Evolutionary conservation across 1,140 invertebrate species (phyloP).

Genomic region (Carposina sasakii): DNA sequence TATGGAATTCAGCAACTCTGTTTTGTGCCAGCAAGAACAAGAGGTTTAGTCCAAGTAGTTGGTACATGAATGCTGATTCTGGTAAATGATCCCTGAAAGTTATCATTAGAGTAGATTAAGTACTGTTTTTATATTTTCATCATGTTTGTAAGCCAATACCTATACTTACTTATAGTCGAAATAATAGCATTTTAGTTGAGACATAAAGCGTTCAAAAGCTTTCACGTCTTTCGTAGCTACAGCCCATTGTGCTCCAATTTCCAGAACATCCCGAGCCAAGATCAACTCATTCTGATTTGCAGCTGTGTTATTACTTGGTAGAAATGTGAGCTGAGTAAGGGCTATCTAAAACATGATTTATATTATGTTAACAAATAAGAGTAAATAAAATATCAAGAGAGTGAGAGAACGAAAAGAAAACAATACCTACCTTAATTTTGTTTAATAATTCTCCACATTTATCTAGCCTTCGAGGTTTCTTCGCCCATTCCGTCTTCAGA

Average conservation of each 20-base stretch:
- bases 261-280: conserved; percentile 91
- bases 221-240: conserved; percentile 93
- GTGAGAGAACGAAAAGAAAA: conserved; percentile 32
- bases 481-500: conserved; percentile 83
- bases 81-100: conserved; percentile 81
- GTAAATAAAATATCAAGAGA: conserved; percentile 16
- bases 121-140: too few relatives aligned
- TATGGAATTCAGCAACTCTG: conserved; percentile 98
- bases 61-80: conserved; percentile 96
- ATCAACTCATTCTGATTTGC: conserved; percentile 90
- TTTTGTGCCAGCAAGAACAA: conserved; percentile 97
- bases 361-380: conserved; percentile 17
- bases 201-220: conserved; percentile 96
- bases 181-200: conserved; percentile 97
- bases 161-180: conserved; percentile 94
- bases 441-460: conserved; percentile 82
- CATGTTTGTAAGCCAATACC: too few relatives aligned
- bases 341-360: conserved; percentile 77
- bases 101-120: too few relatives aligned
- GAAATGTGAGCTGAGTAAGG: conserved; percentile 87
- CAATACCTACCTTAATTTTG: conserved; percentile 79
- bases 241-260: conserved; percentile 97
- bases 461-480: conserved; percentile 78
- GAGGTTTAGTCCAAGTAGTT: conserved; percentile 95
- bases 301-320: conserved; percentile 86